These are phyloP conservation scores for Tursiops truncatus DNA, from an alignment of 2,113 vertebrate genomes.

Conservation along the genomic window DNA sequence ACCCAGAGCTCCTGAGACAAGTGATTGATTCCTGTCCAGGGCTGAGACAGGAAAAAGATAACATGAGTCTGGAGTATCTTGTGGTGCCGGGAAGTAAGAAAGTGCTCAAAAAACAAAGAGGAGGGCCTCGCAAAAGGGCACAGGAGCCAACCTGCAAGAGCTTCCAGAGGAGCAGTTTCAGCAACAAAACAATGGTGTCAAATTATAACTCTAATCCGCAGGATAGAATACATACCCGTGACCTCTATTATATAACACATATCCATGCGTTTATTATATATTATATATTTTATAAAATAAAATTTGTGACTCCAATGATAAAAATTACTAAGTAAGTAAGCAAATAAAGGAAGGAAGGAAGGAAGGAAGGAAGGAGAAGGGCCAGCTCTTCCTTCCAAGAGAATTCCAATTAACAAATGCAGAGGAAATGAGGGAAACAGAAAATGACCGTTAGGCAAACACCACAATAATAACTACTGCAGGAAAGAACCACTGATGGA, in stretches of 20 bases:
- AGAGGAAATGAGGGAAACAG: not conserved
- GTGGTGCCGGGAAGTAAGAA: not conserved
- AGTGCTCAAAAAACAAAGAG: not conserved
- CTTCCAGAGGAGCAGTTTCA: no score
- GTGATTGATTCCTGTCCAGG: not conserved
- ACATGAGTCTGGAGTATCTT: not conserved
- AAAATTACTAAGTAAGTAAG: constrained; percentile 6
- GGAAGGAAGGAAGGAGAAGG: not conserved
- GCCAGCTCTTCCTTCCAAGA: not conserved
- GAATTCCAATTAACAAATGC: constrained; percentile 27
- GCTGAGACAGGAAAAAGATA: not conserved
- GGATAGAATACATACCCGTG: not conserved
- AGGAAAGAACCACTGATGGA: not conserved
- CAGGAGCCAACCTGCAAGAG: not conserved
- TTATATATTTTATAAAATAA: not conserved
- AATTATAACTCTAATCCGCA: not conserved
- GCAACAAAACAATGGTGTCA: not conserved
- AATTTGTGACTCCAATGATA: not conserved
- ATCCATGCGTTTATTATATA: not conserved
- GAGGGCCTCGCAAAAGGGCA: not conserved
- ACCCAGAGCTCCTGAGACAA: not conserved
- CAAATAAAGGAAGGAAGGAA: not conserved
- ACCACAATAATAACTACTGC: not conserved
- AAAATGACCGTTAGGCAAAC: not conserved
- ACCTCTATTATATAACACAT: not conserved